Conservation (phyloP, 1,140 invertebrate species). For the Maniola jurtina region DNA sequence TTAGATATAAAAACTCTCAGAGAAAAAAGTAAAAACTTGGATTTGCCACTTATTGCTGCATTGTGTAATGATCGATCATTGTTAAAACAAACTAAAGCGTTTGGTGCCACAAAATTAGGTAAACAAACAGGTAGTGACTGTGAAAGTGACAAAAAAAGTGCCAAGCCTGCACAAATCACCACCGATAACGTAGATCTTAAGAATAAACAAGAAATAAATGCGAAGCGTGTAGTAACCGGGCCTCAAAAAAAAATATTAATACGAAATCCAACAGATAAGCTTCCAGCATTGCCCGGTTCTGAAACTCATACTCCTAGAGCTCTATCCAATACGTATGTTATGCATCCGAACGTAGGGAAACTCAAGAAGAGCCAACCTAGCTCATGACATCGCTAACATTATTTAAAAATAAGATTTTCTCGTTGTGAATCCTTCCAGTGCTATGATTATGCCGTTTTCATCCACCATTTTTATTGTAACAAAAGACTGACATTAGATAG, state of each 20-base stretch:
- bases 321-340: slow-evolving; percentile 72
- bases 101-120: slow-evolving; percentile 85
- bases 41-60: slow-evolving; percentile 92
- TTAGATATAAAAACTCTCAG: slow-evolving; percentile 89
- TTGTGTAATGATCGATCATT: slow-evolving; percentile 93
- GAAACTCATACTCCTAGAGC: slow-evolving; percentile 68
- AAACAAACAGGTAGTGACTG: slow-evolving; percentile 65
- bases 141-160: slow-evolving; percentile 69
- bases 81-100: slow-evolving; percentile 91
- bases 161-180: slow-evolving; percentile 62
- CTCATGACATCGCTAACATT: slow-evolving; percentile 35
- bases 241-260: slow-evolving; percentile 65
- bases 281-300: slow-evolving; percentile 64
- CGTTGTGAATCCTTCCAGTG: slow-evolving; percentile 73
- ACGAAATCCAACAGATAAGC: slow-evolving; percentile 71
- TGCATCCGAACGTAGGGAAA: slow-evolving; percentile 69
- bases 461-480: slow-evolving; percentile 30
- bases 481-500: slow-evolving; percentile 64
- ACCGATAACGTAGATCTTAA: slow-evolving; percentile 70
- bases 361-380: slow-evolving; percentile 66
- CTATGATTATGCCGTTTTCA: slow-evolving; percentile 55
- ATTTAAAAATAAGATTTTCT: slow-evolving; percentile 11
- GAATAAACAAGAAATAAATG: slow-evolving; percentile 61
- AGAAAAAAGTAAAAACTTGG: slow-evolving; percentile 92
- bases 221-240: slow-evolving; percentile 49